These are phyloP conservation scores for Hephaestus fuliginosus DNA, from an alignment of 2,797 vertebrate species.

Conservation along the genomic window DNA sequence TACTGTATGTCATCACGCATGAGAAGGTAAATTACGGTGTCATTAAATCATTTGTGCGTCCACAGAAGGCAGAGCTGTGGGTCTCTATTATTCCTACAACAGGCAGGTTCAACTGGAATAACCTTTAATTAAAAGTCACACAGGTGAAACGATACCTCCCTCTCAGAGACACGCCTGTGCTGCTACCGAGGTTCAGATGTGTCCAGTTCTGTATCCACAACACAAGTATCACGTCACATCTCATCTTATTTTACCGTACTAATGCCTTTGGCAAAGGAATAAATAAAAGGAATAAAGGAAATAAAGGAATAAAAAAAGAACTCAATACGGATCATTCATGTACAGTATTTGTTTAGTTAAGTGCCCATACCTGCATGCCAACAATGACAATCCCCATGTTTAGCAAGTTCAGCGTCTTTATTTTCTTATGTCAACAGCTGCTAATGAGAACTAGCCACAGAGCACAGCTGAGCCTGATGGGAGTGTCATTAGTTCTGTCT, in stretches of 20 bases:
- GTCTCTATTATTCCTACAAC: background rate
- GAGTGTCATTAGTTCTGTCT: too few relatives aligned
- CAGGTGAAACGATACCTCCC: background rate
- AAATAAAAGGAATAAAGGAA: too few relatives aligned
- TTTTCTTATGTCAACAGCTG: background rate
- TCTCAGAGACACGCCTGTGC: slow-evolving; percentile 2
- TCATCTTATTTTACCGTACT: background rate
- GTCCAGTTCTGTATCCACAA: background rate
- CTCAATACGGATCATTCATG: background rate
- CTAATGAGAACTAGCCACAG: background rate
- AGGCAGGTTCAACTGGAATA: slow-evolving; percentile 9
- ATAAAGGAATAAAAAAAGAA: too few relatives aligned
- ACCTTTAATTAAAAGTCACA: slow-evolving; percentile 14
- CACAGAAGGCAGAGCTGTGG: slow-evolving; percentile 16
- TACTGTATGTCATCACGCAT: slow-evolving; percentile 18
- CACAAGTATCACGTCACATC: background rate
- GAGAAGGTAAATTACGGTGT: slow-evolving; percentile 21
- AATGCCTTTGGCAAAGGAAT: background rate
- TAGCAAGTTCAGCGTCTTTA: background rate
- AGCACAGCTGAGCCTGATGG: background rate
- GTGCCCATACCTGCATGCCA: background rate
- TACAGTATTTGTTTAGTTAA: background rate
- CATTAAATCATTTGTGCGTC: slow-evolving; percentile 21
- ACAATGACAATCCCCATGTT: background rate
- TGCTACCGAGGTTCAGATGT: background rate